Conservation (phyloP, 1,140 invertebrate species). For the Teleopsis dalmanni region DNA sequence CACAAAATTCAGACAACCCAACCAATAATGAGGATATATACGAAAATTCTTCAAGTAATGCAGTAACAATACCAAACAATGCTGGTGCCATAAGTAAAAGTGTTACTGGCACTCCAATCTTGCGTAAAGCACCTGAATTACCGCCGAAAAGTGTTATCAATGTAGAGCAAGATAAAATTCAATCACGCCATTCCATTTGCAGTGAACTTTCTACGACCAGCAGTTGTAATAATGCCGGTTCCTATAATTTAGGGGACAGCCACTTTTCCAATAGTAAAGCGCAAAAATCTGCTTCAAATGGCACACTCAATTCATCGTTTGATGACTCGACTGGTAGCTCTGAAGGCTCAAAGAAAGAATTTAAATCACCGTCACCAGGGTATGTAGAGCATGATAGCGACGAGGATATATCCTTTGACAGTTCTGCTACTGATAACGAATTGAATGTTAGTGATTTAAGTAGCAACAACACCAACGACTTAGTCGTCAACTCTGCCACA, state of each 20-base stretch:
- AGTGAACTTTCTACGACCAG: slow-evolving; percentile 37
- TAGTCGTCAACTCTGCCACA: too few relatives aligned
- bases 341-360: slow-evolving; percentile 33
- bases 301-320: slow-evolving; percentile 24
- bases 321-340: slow-evolving; percentile 18
- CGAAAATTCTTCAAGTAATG: background rate
- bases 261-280: slow-evolving; percentile 8
- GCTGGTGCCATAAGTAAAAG: slow-evolving; percentile 12
- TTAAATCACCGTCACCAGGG: slow-evolving; percentile 39
- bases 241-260: background rate
- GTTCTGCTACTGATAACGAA: background rate
- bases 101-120: background rate
- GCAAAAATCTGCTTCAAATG: slow-evolving; percentile 26
- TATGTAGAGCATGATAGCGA: slow-evolving; percentile 24
- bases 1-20: slow-evolving; percentile 8
- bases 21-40: slow-evolving; percentile 11
- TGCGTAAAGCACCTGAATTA: slow-evolving; percentile 12
- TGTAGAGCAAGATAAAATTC: slow-evolving; percentile 9
- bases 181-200: slow-evolving; percentile 24
- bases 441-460: background rate
- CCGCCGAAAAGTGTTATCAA: slow-evolving; percentile 17
- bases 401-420: background rate
- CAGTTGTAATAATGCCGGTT: slow-evolving; percentile 4
- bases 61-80: background rate
- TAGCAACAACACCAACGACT: too few relatives aligned